Conservation (phyloP, 2,797 vertebrate genomes). For the Ambastaia sidthimunki region DNA sequence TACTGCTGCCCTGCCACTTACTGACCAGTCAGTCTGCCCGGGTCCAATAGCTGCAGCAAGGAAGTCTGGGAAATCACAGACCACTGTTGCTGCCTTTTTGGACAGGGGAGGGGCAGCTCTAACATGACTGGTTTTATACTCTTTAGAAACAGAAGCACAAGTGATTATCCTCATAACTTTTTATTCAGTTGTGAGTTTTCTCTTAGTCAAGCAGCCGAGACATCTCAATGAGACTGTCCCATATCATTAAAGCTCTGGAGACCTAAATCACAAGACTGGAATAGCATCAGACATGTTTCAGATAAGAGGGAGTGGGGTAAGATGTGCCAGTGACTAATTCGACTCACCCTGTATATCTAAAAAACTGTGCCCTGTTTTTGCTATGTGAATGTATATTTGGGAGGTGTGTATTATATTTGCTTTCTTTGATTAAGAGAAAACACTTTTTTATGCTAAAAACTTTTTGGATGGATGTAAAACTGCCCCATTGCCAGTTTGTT, state of each 20-base stretch:
- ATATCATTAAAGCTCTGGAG: slow-evolving; percentile 39
- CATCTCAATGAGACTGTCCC: slow-evolving; percentile 42
- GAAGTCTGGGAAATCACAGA: slow-evolving; percentile 71
- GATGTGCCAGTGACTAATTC: not conserved
- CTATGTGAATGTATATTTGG: no score
- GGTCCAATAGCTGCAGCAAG: slow-evolving; percentile 63
- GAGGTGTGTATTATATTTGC: no score
- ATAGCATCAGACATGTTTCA: not conserved
- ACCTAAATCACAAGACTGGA: no score
- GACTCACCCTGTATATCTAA: no score
- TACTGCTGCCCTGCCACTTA: slow-evolving; percentile 53
- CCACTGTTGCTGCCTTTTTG: slow-evolving; percentile 37
- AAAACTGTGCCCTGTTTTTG: no score
- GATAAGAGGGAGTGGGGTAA: not conserved
- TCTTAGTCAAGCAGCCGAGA: slow-evolving; percentile 4
- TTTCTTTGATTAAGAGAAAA: no score
- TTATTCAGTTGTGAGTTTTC: slow-evolving; percentile 28
- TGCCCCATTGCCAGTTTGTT: no score
- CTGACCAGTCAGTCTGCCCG: slow-evolving; percentile 48
- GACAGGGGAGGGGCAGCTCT: slow-evolving; percentile 47
- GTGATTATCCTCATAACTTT: slow-evolving; percentile 60
- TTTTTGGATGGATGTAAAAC: no score
- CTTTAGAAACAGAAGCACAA: slow-evolving; percentile 67
- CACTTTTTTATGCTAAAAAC: no score
- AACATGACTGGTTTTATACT: slow-evolving; percentile 58